Percentiles rank a stretch among this genome's conserved stretches.
Conservation (phyloP, 1,140 invertebrate species). For the Kradibia gibbosae region DNA sequence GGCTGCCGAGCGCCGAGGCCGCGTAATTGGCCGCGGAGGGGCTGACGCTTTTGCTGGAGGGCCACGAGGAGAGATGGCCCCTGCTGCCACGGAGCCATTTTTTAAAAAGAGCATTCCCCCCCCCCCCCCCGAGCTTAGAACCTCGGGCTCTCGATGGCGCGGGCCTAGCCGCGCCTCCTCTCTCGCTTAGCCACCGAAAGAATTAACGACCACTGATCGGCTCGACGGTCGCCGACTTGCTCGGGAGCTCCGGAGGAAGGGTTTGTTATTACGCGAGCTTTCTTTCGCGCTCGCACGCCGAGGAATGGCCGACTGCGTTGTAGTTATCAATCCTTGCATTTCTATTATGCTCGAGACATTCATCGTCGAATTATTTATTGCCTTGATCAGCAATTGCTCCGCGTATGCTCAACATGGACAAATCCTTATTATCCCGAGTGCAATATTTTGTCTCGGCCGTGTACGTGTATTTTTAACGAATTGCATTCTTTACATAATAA, state of each 20-base stretch:
- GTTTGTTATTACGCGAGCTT: background rate
- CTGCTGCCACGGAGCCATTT: slow-evolving; percentile 21
- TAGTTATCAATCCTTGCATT: background rate
- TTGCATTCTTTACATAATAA: no score
- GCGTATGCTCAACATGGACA: background rate
- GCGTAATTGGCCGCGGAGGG: slow-evolving; percentile 39
- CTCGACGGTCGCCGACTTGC: no score
- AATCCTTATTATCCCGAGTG: background rate
- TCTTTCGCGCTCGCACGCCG: no score
- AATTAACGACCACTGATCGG: no score
- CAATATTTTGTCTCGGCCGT: no score
- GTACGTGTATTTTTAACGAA: no score
- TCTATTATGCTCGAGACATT: background rate
- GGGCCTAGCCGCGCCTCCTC: no score
- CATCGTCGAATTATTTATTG: background rate
- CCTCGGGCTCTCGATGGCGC: no score
- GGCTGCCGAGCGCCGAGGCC: slow-evolving; percentile 4
- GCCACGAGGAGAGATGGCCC: background rate
- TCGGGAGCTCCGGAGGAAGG: no score
- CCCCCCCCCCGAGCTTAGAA: no score
- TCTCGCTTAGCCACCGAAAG: no score
- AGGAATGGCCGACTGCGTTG: background rate
- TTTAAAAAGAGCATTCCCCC: slow-evolving; percentile 45
- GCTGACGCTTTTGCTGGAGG: background rate
- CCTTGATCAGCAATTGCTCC: background rate